phyloP scores from a whole-genome alignment of 2,797 vertebrate species.

The Melanotaenia boesemani region DNA sequence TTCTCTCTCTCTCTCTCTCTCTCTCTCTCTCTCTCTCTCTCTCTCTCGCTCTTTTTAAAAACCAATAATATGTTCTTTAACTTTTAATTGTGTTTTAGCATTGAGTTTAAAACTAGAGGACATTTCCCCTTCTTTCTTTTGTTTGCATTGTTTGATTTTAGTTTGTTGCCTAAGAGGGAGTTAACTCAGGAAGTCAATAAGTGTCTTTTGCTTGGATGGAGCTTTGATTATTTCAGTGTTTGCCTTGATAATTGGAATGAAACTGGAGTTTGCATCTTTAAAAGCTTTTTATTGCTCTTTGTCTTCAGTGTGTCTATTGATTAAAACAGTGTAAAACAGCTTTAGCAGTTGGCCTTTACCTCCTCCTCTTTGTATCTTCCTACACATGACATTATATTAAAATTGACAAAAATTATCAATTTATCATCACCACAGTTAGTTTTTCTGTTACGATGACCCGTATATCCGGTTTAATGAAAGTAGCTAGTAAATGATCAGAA shows the following conservation, averaged over 20 bases:
- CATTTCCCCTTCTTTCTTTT: too few relatives aligned
- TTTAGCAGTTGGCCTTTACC: conserved; percentile 3
- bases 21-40: background rate
- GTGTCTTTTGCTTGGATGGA: conserved; percentile 10
- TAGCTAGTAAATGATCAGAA: conserved; percentile 26
- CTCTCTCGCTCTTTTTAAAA: too few relatives aligned
- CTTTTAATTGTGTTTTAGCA: background rate
- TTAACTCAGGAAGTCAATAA: background rate
- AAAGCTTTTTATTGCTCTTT: conserved; percentile 25
- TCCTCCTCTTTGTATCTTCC: background rate
- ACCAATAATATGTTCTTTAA: too few relatives aligned
- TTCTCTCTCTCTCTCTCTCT: background rate
- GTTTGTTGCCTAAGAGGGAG: conserved; percentile 11
- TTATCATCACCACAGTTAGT: too few relatives aligned
- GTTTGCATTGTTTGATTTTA: background rate
- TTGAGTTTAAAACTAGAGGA: background rate
- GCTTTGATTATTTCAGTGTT: conserved; percentile 20
- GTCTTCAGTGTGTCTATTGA: background rate
- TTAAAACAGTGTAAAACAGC: background rate
- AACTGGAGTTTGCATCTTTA: conserved; percentile 13
- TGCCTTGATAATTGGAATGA: conserved; percentile 14
- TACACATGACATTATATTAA: background rate
- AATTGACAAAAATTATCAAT: too few relatives aligned
- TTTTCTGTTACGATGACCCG: too few relatives aligned
- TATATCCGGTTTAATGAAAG: conserved; percentile 11